These are phyloP conservation scores for Montipora cactus DNA, from an alignment of 64 coral and sea anemone species.

Conservation along the genomic window DNA sequence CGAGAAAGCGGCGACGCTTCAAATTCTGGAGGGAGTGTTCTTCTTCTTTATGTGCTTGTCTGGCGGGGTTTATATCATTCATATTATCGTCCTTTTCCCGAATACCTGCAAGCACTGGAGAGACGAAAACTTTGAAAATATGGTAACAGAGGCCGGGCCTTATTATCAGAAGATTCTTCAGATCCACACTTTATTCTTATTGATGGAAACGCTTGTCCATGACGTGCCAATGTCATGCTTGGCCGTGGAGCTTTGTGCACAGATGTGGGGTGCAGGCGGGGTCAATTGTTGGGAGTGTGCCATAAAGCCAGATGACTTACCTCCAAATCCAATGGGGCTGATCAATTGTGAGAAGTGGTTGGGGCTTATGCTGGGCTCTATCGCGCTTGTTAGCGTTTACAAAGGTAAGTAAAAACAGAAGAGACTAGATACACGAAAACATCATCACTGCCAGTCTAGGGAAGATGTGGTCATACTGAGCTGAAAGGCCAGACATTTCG, in stretches of 20 bases:
- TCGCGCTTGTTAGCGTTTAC: constrained; percentile 91
- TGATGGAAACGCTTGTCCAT: constrained; percentile 84
- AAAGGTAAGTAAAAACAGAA: constrained; percentile 70
- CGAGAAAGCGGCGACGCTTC: constrained; percentile 64
- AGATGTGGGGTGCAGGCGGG: constrained; percentile 91
- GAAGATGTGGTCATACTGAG: too few relatives aligned
- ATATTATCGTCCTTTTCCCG: constrained; percentile 83
- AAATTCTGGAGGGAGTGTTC: constrained; percentile 79
- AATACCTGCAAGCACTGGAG: constrained; percentile 90
- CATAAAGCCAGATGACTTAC: constrained; percentile 21
- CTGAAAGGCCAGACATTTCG: too few relatives aligned
- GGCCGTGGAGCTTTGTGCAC: constrained; percentile 86
- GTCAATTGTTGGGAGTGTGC: constrained; percentile 97
- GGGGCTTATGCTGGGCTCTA: constrained; percentile 84
- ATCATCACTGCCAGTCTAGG: too few relatives aligned
- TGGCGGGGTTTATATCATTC: constrained; percentile 83
- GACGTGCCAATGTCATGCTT: constrained; percentile 87
- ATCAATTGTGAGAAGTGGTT: constrained; percentile 86
- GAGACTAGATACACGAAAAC: neutral
- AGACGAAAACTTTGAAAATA: constrained; percentile 91
- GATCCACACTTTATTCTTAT: constrained; percentile 82
- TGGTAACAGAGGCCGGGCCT: constrained; percentile 71
- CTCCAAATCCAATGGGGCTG: constrained; percentile 51
- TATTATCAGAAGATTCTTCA: constrained; percentile 94
- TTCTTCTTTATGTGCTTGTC: constrained; percentile 93